These are phyloP conservation scores for Holacanthella duospinosa DNA, from an alignment of 2,888 invertebrate genomes.

Conservation along the genomic window DNA sequence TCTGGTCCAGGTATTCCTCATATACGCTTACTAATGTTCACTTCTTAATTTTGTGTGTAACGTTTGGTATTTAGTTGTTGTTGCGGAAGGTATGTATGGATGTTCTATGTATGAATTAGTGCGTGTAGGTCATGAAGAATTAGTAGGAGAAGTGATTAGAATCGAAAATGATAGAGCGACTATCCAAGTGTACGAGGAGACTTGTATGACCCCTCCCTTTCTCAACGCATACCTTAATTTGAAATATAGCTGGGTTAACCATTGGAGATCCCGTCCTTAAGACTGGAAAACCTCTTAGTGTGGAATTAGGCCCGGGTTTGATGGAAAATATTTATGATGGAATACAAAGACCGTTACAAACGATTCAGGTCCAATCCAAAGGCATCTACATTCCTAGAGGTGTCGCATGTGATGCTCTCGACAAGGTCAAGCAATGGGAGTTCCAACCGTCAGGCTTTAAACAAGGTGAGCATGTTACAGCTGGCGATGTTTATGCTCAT, in stretches of 20 bases:
- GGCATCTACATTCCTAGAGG: slow-evolving; percentile 99
- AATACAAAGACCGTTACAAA: slow-evolving; percentile 96
- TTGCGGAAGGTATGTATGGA: slow-evolving; percentile 97
- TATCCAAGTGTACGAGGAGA: slow-evolving; percentile 94
- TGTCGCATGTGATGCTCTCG: slow-evolving; percentile 85
- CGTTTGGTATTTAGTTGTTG: slow-evolving; percentile 69
- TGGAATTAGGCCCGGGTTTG: slow-evolving; percentile 97
- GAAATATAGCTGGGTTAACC: slow-evolving; percentile 96
- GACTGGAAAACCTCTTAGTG: slow-evolving; percentile 97
- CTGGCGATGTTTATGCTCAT: slow-evolving; percentile 90
- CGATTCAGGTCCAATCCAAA: slow-evolving; percentile 82
- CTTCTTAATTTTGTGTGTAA: background rate
- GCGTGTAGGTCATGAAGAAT: slow-evolving; percentile 91
- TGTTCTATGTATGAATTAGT: slow-evolving; percentile 99
- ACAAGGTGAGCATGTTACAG: slow-evolving; percentile 95
- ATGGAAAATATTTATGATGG: slow-evolving; percentile 99
- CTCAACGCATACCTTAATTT: too few species aligned
- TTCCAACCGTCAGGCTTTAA: slow-evolving; percentile 72
- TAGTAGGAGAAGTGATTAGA: slow-evolving; percentile 99
- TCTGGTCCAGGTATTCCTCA: too few species aligned
- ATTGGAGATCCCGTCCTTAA: slow-evolving; percentile 97
- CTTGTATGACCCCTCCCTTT: too few species aligned
- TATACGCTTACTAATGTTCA: too few species aligned
- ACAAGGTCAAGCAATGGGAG: slow-evolving; percentile 75
- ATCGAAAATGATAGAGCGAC: slow-evolving; percentile 99